Evolutionary conservation across 2,888 invertebrate species (phyloP), one percentile per base, ranked within the genome.

Genomic region (Deladenus siricidicola): DNA sequence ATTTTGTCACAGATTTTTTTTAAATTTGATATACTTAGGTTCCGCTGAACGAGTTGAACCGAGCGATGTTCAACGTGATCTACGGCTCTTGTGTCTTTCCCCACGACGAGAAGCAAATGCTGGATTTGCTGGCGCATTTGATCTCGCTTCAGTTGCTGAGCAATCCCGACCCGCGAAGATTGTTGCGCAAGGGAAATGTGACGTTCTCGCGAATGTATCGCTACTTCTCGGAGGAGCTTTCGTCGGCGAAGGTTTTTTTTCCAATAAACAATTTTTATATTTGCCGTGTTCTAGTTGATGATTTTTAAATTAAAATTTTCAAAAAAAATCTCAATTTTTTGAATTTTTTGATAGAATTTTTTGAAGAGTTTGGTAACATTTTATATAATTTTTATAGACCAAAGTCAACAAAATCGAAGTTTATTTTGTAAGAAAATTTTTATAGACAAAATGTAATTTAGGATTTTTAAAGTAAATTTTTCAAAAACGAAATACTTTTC

Each of bases 131-230:
- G 49, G 78, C 77, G 48, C 68, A 76, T 30, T 47, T 72, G 45
- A 72, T 72, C 34, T 52, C 58, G 10, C 50, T 69, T 6, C 88
- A 90, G 80, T 81, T 90, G 62, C 83, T 85, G 28, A 83, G 84
- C 23, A 85, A 85, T 63, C 86, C 62, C 1, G 75, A 79, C 67
- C 82, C 82, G 1, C 76, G 83, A 4, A 73, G 89, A 74, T 82
- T 92, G 69, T 83, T 96, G 47, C 85, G 89, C 26, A 86, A 88
- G 44, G 89, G 89, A 58, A 88, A 88, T 4, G 89, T 89, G 77
- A 88, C 91, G 2, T 89, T 94, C 77, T 86, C 89, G 17, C 84
- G 87, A 14, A 83, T 93, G 47, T 94, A 90, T 83, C 87, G 87
- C 47, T 86, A 88, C 56, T 88, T 91, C 78, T 88, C 88, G 55